Conservation (phyloP, 2,797 vertebrate species). For the Peromyscus melanophrys region DNA sequence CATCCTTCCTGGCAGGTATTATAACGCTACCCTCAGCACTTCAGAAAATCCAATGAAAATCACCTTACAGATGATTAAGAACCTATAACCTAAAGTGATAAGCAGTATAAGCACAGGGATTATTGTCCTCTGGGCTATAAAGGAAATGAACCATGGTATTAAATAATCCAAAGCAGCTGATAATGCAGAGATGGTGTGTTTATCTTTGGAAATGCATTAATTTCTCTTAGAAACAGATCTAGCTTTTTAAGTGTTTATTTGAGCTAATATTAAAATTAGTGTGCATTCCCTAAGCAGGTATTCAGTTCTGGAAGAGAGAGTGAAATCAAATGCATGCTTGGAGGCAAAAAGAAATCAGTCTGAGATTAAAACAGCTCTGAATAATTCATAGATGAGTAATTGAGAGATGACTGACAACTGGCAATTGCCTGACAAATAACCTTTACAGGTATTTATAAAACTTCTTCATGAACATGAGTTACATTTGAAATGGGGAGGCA, state of each 20-base stretch:
- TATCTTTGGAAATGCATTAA: conserved; percentile 36
- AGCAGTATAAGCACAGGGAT: neutral
- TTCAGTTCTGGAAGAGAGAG: conserved; percentile 77
- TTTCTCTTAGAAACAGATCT: conserved; percentile 25
- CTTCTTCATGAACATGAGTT: neutral
- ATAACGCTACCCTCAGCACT: neutral
- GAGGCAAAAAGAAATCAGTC: conserved; percentile 80
- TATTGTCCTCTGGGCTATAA: conserved; percentile 22
- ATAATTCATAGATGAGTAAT: conserved; percentile 53
- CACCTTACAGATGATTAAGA: neutral
- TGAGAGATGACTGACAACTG: conserved; percentile 49
- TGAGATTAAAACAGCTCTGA: conserved; percentile 71
- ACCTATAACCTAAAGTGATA: conserved; percentile 53
- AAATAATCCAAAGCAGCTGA: conserved; percentile 62
- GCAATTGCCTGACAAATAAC: conserved; percentile 59
- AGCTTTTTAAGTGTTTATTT: conserved; percentile 1
- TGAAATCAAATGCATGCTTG: conserved; percentile 55
- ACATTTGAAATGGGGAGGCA: neutral
- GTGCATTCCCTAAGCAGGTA: conserved; percentile 73
- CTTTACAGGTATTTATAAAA: conserved; percentile 64
- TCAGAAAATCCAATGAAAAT: neutral
- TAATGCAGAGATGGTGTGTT: neutral
- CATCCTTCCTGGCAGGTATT: neutral
- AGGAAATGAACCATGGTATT: conserved; percentile 50
- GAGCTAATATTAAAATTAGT: conserved; percentile 69